Percentiles rank a stretch among this genome's conserved stretches.
phyloP scores from a whole-genome alignment of 2,113 vertebrate species.

The Rhodinocichla rosea region DNA sequence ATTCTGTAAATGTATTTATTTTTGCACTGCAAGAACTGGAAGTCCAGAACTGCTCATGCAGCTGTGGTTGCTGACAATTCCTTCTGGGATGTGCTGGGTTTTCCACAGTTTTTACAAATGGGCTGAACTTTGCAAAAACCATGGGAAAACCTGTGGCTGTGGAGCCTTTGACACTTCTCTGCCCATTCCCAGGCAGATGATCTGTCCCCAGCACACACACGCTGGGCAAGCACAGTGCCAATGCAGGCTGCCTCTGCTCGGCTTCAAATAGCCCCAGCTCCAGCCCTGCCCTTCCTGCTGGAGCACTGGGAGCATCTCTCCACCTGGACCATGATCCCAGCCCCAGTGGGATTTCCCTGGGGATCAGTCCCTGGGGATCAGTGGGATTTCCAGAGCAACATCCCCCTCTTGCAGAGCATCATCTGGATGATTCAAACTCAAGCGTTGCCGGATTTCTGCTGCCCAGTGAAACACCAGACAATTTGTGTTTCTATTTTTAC shows the following conservation, averaged over 20 bases:
- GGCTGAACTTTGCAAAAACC: not conserved
- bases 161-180: not conserved
- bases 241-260: not conserved
- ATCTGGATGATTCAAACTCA: not conserved
- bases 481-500: not conserved
- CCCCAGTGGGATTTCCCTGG: not conserved
- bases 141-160: not conserved
- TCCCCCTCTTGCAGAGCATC: not conserved
- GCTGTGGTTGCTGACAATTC: accelerated
- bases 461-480: accelerated
- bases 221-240: accelerated
- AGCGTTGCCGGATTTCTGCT: not conserved
- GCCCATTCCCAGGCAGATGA: not conserved
- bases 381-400: not conserved
- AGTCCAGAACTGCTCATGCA: not conserved
- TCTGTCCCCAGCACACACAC: not conserved
- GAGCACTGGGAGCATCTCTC: not conserved
- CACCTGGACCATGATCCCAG: not conserved
- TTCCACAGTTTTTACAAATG: accelerated
- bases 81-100: not conserved
- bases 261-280: not conserved
- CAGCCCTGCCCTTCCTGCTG: not conserved
- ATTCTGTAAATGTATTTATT: not conserved
- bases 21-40: not conserved
- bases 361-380: not conserved